A percentile compares a stretch with the other conserved stretches of the same genome.
phyloP scores from a whole-genome alignment of 2,113 vertebrate genomes.

The Hypocryptadius cinnamomeus region DNA sequence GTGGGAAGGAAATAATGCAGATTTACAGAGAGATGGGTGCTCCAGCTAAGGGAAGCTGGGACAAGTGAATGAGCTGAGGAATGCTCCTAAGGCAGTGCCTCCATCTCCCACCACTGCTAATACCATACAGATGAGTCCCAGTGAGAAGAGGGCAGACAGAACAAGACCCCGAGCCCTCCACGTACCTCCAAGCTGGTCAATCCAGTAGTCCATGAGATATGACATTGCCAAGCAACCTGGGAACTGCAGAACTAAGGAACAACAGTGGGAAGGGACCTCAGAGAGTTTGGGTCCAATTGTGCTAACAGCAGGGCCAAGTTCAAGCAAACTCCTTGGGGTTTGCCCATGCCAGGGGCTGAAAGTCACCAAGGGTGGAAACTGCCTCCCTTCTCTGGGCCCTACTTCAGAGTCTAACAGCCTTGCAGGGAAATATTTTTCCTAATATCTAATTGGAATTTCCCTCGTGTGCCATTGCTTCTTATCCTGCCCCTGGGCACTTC shows the following conservation, averaged over 20 bases:
- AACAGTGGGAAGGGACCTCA: neutral
- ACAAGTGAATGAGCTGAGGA: neutral
- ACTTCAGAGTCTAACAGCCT: neutral
- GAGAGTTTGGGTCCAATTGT: neutral
- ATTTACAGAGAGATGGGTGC: neutral
- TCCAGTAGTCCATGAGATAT: neutral
- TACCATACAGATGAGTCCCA: neutral
- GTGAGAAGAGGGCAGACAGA: neutral
- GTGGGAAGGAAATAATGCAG: rapidly evolving
- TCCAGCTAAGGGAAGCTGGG: neutral
- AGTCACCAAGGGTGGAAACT: neutral
- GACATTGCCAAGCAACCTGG: neutral
- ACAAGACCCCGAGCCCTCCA: neutral
- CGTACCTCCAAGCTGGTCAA: neutral
- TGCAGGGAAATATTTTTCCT: neutral
- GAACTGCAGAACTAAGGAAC: neutral
- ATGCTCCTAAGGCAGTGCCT: neutral
- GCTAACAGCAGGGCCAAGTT: neutral
- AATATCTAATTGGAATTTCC: neutral
- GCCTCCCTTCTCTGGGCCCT: neutral
- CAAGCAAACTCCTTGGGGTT: neutral
- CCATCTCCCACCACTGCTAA: neutral
- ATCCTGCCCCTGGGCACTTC: neutral
- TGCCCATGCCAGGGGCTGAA: neutral
- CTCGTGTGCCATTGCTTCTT: neutral